Evolutionary conservation across 1,140 invertebrate genomes (phyloP).

Genomic region (Bombus ignitus): DNA sequence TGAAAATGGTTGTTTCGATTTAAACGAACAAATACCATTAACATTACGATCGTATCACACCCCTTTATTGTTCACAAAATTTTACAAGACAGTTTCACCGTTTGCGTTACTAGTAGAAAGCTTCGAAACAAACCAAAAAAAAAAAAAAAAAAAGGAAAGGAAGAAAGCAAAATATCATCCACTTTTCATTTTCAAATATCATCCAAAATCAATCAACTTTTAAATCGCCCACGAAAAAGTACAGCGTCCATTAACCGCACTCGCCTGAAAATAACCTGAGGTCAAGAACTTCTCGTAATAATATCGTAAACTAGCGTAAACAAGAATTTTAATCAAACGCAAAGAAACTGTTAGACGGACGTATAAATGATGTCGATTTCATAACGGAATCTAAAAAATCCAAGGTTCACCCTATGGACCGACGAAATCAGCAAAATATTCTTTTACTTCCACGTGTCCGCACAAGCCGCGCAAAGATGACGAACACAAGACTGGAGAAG

Average conservation of each 20-base stretch:
- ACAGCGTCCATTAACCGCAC: background rate
- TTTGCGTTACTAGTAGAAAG: background rate
- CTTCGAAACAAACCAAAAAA: background rate
- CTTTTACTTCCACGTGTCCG: too few relatives aligned
- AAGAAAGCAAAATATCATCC: background rate
- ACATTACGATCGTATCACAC: background rate
- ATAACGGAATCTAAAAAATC: too few relatives aligned
- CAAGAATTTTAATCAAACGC: background rate
- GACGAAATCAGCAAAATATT: too few relatives aligned
- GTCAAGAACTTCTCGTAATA: background rate
- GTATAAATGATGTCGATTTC: too few relatives aligned
- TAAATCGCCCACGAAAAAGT: background rate
- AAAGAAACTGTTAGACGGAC: background rate
- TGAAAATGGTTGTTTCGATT: background rate
- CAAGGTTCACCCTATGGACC: too few relatives aligned
- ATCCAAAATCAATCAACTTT: background rate
- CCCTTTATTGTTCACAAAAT: background rate
- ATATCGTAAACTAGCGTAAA: background rate
- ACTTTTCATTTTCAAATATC: too few relatives aligned
- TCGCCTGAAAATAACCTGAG: background rate
- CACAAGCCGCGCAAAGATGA: too few relatives aligned
- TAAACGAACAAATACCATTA: background rate
- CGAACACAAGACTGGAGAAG: too few relatives aligned
- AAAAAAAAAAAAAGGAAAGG: background rate
- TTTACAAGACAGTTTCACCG: background rate